These are phyloP conservation scores for Drosophila micromelanica DNA, from an alignment of 1,140 invertebrate species.

Conservation along the genomic window DNA sequence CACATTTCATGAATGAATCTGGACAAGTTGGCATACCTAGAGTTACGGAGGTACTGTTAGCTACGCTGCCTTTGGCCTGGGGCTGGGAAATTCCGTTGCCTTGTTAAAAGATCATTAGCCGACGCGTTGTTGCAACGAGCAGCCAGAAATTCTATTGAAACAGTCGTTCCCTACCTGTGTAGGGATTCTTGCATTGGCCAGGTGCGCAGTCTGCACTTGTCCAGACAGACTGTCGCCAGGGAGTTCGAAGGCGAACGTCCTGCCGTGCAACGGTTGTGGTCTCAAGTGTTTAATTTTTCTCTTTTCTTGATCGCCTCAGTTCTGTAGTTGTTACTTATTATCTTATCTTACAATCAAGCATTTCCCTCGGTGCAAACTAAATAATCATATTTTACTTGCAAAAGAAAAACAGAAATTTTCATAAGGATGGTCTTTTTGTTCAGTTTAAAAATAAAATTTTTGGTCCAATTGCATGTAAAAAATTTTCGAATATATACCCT, in stretches of 20 bases:
- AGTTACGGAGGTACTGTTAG: constrained; percentile 15
- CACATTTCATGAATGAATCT: constrained; percentile 68
- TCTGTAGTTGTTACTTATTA: neutral
- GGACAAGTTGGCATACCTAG: neutral
- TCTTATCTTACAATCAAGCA: no score
- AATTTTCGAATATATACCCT: no score
- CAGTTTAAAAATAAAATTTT: no score
- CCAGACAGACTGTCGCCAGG: constrained; percentile 73
- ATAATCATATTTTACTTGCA: no score
- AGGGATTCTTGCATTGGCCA: constrained; percentile 51
- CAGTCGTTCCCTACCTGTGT: constrained; percentile 55
- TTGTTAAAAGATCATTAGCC: constrained; percentile 81
- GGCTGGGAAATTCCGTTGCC: constrained; percentile 62
- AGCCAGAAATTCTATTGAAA: constrained; percentile 65
- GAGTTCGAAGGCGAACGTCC: constrained; percentile 24
- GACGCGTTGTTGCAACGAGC: constrained; percentile 24
- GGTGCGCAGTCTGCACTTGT: constrained; percentile 51
- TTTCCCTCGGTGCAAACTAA: no score
- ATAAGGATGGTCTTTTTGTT: no score
- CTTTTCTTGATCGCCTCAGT: constrained; percentile 7
- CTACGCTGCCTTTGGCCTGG: constrained; percentile 35
- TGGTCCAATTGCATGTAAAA: no score
- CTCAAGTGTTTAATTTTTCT: constrained; percentile 67
- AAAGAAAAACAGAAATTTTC: no score
- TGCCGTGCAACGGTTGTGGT: constrained; percentile 67